phyloP scores from a whole-genome alignment of 2,113 vertebrate species.

The Phrynosoma blainvillii region DNA sequence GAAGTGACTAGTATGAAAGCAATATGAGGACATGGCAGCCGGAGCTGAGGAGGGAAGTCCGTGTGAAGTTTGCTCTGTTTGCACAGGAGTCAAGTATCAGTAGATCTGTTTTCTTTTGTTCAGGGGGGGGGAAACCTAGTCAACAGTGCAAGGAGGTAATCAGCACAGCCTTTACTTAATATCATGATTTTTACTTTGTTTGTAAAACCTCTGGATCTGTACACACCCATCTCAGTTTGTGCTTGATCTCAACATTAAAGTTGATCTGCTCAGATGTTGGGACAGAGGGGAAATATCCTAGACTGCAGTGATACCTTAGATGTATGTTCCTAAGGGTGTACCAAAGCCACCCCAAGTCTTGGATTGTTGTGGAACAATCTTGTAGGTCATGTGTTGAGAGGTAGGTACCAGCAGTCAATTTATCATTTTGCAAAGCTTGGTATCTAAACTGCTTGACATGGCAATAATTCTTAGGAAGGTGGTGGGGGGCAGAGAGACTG shows the following conservation, averaged over 20 bases:
- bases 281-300: not conserved
- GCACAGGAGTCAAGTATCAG: not conserved
- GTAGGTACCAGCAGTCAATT: conserved; percentile 62
- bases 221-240: not conserved
- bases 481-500: conserved; percentile 49
- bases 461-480: conserved; percentile 64
- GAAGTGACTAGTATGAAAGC: conserved; percentile 13
- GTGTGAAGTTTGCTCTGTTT: conserved; percentile 21
- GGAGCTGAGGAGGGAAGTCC: conserved; percentile 9
- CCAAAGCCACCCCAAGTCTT: conserved; percentile 42
- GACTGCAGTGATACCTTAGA: conserved; percentile 24
- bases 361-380: conserved; percentile 27
- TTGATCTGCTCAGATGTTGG: not conserved
- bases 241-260: not conserved
- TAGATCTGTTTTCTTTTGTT: not conserved
- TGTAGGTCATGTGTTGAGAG: conserved; percentile 58
- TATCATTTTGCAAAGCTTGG: conserved; percentile 65
- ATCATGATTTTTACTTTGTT: not conserved
- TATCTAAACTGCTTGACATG: conserved; percentile 58
- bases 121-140: conserved; percentile 31
- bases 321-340: conserved; percentile 39
- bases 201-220: not conserved
- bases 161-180: not conserved
- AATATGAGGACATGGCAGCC: conserved; percentile 36
- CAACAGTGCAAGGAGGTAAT: conserved; percentile 25